Percentiles rank a stretch among this genome's conserved stretches.
Conservation (phyloP, 2,888 invertebrate genomes). For the Eledone cirrhosa region DNA sequence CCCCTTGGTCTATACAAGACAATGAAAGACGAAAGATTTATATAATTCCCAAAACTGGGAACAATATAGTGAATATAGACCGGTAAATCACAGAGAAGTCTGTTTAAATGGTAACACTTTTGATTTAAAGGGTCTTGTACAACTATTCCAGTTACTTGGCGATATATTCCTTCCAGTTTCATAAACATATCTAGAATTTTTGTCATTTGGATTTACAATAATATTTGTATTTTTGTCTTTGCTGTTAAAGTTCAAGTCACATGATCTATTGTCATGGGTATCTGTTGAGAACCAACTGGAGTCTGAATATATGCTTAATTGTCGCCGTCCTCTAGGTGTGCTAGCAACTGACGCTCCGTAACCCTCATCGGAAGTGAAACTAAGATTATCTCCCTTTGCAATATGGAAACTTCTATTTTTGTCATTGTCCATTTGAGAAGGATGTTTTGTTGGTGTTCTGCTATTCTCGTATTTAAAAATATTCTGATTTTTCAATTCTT, state of each 20-base stretch:
- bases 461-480: too few relatives aligned
- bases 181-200: too few relatives aligned
- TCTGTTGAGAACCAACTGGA: constrained; percentile 22
- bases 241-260: neutral
- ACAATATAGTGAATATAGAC: too few relatives aligned
- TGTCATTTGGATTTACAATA: too few relatives aligned
- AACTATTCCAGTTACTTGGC: too few relatives aligned
- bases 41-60: too few relatives aligned
- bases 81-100: constrained; percentile 5
- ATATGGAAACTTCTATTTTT: neutral
- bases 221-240: too few relatives aligned
- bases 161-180: too few relatives aligned
- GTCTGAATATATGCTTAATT: constrained; percentile 21
- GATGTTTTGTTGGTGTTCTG: too few relatives aligned
- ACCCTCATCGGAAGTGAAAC: constrained; percentile 19
- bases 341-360: constrained; percentile 18
- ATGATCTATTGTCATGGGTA: neutral
- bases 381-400: constrained; percentile 3
- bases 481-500: too few relatives aligned
- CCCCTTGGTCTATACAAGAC: too few relatives aligned
- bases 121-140: neutral
- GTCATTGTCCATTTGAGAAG: neutral
- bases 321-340: neutral
- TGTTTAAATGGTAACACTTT: constrained; percentile 19
- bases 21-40: too few relatives aligned